Percentiles rank a stretch among this genome's conserved stretches.
Evolutionary conservation across 2,888 invertebrate species (phyloP).

Genomic region (Phengaris arion): DNA sequence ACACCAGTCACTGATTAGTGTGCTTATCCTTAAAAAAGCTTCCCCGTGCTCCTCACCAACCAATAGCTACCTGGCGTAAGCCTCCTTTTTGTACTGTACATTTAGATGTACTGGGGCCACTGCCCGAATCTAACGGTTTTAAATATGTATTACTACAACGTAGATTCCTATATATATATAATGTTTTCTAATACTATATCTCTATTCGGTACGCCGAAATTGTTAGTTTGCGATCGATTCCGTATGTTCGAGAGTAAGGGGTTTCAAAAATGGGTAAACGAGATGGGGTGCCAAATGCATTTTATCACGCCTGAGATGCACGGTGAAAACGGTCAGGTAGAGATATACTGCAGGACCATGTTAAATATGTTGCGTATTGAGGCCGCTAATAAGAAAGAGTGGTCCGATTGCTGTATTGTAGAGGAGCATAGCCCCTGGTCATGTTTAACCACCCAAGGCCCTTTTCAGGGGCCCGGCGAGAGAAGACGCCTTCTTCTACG

Average conservation of each 20-base stretch:
- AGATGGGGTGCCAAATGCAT: constrained; percentile 32
- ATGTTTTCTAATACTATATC: constrained; percentile 29
- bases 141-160: too few species aligned
- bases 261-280: constrained; percentile 17
- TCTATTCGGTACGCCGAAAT: constrained; percentile 33
- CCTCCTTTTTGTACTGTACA: too few species aligned
- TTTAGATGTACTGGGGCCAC: too few species aligned
- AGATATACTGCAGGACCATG: constrained; percentile 35
- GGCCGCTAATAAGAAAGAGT: constrained; percentile 24
- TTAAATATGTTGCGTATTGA: constrained; percentile 34
- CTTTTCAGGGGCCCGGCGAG: too few species aligned
- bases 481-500: too few species aligned
- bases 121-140: too few species aligned
- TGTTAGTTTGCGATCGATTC: constrained; percentile 31
- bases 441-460: too few species aligned
- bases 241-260: constrained; percentile 31
- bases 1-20: not conserved
- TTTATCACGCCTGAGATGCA: constrained; percentile 39
- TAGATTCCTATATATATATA: too few species aligned
- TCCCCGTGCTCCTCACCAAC: constrained; percentile 33
- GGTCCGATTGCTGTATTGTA: constrained; percentile 34
- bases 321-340: constrained; percentile 37
- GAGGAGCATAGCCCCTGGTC: too few species aligned
- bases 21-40: constrained; percentile 32
- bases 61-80: constrained; percentile 25